Evolutionary conservation across 2,888 invertebrate genomes (phyloP).

Genomic region (Incurvaria masculella): DNA sequence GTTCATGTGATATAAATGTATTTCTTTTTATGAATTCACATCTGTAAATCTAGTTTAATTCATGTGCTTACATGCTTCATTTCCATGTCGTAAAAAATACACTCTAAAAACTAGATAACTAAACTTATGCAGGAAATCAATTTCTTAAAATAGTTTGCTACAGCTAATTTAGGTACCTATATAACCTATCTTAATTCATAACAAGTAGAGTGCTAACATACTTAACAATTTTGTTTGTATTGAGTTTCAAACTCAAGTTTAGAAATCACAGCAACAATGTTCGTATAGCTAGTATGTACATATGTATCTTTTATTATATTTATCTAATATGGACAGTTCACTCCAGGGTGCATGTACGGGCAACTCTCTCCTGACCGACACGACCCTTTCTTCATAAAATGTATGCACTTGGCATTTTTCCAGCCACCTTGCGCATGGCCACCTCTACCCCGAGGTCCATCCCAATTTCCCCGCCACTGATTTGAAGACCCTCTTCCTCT

Average conservation of each 20-base stretch:
- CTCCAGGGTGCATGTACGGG: slow-evolving; percentile 76
- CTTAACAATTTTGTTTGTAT: too few species aligned
- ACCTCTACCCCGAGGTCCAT: slow-evolving; percentile 43
- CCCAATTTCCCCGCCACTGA: slow-evolving; percentile 52
- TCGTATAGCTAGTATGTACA: slow-evolving; percentile 1
- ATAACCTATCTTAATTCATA: too few species aligned
- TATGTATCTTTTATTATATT: slow-evolving; percentile 2
- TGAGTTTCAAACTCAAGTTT: neutral
- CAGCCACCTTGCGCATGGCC: slow-evolving; percentile 45
- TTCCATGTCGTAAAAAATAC: too few species aligned
- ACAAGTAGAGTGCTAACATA: too few species aligned
- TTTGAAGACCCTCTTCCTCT: slow-evolving; percentile 51
- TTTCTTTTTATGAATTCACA: too few species aligned
- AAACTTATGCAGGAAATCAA: too few species aligned
- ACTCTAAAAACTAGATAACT: too few species aligned
- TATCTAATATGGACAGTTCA: slow-evolving; percentile 55
- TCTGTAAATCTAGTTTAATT: too few species aligned
- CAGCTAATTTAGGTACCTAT: too few species aligned
- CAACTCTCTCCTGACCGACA: slow-evolving; percentile 82
- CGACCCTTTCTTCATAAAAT: slow-evolving; percentile 75
- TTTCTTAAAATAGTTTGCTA: too few species aligned
- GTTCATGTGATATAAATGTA: too few species aligned
- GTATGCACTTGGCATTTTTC: slow-evolving; percentile 66
- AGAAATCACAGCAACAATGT: slow-evolving; percentile 11
- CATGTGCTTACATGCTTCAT: too few species aligned